phyloP scores from a whole-genome alignment of 2,888 invertebrate species.

The Rhopalosiphum nymphaeae region DNA sequence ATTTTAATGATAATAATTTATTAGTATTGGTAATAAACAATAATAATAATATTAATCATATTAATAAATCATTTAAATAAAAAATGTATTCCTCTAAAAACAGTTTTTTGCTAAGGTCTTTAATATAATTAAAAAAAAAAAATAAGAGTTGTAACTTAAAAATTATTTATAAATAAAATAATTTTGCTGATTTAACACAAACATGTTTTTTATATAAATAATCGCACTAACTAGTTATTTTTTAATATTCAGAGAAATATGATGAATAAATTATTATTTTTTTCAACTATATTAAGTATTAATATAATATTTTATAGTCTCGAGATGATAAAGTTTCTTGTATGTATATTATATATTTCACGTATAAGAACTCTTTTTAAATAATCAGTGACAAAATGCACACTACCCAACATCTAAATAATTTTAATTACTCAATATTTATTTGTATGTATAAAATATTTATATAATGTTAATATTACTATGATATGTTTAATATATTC shows the following conservation, averaged over 20 bases:
- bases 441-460: background rate
- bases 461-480: background rate
- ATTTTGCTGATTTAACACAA: background rate
- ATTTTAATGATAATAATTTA: too few species aligned
- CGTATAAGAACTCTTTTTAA: background rate
- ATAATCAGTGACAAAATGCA: background rate
- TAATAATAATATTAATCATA: too few species aligned
- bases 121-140: too few species aligned
- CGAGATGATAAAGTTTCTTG: background rate
- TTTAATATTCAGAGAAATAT: background rate
- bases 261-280: background rate
- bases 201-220: background rate
- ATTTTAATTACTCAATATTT: background rate
- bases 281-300: background rate
- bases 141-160: too few species aligned
- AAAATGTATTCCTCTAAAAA: too few species aligned
- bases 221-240: background rate
- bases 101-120: too few species aligned
- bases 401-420: background rate
- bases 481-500: background rate
- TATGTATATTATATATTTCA: background rate
- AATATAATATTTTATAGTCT: background rate
- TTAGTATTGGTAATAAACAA: too few species aligned
- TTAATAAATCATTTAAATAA: too few species aligned
- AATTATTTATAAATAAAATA: background rate